phyloP scores from a whole-genome alignment of 2,888 invertebrate genomes.

The Meteorus colon region DNA sequence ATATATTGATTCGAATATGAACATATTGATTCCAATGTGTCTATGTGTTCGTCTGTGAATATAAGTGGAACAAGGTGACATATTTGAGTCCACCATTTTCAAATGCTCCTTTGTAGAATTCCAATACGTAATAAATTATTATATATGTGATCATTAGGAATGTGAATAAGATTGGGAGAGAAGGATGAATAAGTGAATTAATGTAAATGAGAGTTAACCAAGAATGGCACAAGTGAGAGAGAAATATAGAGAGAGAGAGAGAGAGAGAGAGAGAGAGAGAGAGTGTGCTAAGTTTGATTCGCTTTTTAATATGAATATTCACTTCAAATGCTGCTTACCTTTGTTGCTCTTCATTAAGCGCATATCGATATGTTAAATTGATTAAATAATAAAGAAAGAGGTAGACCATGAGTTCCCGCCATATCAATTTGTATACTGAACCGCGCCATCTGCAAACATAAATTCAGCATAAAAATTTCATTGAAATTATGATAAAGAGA shows the following conservation, averaged over 20 bases:
- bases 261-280: no score
- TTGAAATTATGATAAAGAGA: background rate
- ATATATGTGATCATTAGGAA: background rate
- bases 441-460: constrained; percentile 90
- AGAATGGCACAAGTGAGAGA: no score
- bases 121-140: background rate
- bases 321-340: constrained; percentile 75
- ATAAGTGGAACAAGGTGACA: constrained; percentile 31
- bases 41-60: background rate
- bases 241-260: no score
- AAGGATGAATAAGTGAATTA: no score
- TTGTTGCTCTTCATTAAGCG: constrained; percentile 85
- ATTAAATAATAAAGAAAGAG: constrained; percentile 89
- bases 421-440: constrained; percentile 95
- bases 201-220: no score
- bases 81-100: background rate
- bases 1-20: no score
- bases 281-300: no score
- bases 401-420: constrained; percentile 93
- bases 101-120: background rate
- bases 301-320: no score
- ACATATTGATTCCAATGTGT: background rate
- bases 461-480: constrained; percentile 51
- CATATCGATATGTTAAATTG: constrained; percentile 90
- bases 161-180: no score